phyloP scores from a whole-genome alignment of 2,797 vertebrate genomes.

The Hydrocynus forskahlii region DNA sequence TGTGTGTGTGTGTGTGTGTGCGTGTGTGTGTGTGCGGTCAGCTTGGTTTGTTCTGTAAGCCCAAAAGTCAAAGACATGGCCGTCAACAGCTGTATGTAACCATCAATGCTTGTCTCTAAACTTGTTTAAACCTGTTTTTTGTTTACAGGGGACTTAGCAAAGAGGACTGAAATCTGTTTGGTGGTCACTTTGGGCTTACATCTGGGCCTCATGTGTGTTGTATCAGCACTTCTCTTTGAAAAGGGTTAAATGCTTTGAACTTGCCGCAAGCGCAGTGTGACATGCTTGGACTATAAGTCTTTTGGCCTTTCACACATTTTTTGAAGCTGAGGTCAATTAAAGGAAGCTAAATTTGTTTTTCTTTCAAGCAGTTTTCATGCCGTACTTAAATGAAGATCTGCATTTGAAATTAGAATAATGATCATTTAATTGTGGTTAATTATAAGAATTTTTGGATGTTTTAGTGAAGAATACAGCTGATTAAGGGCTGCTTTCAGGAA shows the following conservation, averaged over 20 bases:
- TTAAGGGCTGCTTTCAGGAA: not conserved
- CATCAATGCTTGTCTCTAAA: slow-evolving; percentile 72
- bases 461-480: not conserved
- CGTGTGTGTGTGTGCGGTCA: not conserved
- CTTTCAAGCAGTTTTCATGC: not conserved
- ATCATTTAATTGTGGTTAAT: not conserved
- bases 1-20: not conserved
- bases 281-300: slow-evolving; percentile 23
- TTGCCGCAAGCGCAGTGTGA: slow-evolving; percentile 25
- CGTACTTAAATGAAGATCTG: not conserved
- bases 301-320: slow-evolving; percentile 38
- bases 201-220: slow-evolving; percentile 75
- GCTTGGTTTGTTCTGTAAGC: slow-evolving; percentile 27
- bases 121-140: slow-evolving; percentile 71
- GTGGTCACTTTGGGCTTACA: slow-evolving; percentile 71
- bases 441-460: not conserved
- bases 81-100: slow-evolving; percentile 67
- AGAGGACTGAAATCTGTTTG: slow-evolving; percentile 72
- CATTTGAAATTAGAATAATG: not conserved
- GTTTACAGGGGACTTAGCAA: slow-evolving; percentile 68
- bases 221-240: slow-evolving; percentile 42
- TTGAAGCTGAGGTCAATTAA: slow-evolving; percentile 39
- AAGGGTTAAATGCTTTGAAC: slow-evolving; percentile 43
- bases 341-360: slow-evolving; percentile 15
- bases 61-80: slow-evolving; percentile 59